Evolutionary conservation across 2,888 invertebrate species (phyloP), one percentile per base, ranked within the genome.

Genomic region (Cotesia congregata): DNA sequence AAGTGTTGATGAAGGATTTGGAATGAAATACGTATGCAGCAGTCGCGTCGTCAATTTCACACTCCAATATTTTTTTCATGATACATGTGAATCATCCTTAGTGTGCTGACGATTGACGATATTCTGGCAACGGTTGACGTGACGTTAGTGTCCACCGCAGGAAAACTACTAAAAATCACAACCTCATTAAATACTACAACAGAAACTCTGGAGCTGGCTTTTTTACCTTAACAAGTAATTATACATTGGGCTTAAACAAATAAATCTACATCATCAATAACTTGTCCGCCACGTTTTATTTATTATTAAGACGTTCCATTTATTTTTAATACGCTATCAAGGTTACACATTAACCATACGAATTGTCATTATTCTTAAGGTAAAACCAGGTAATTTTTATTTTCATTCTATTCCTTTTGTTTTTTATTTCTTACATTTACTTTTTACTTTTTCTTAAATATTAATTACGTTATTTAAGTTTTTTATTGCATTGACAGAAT

Each of bases 121-220:
- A 61, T 50, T 69, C 69, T 75, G 75, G 69, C 75, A 69, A 75
- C 69, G 41, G 69, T 40, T 50, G 75, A 75, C 68, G 75, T 75
- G 75, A 75, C 75, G 75, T 75, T 75, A 69, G 69, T 69, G 75
- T 68, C 30, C 30, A 30, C 30, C 62, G 64, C 15, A 7, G 40
- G 17, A 68, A 17, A 68, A 40, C 68, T 40, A 68, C 41, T 50
- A 12, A 50, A 50, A 50, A 50, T 50, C 12, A 50, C 50, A 50
- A 50, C 12, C 50, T 4, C 50, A 7, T 12, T 50, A 7, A 50
- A 50, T 50, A 50, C 4, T 50, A 50, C 50, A 2, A 12, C 50
- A 50, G 7, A 50, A 50, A 4, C 30, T 30, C 3, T 30, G 30
- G 30, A 30, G 30, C 30, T 30, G 30, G 30, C 30, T 30, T 30